Percentiles rank a stretch among this genome's conserved stretches.
Conservation (phyloP, 37 sponge, comb jelly and placozoan genomes). For the Bolinopsis microptera region DNA sequence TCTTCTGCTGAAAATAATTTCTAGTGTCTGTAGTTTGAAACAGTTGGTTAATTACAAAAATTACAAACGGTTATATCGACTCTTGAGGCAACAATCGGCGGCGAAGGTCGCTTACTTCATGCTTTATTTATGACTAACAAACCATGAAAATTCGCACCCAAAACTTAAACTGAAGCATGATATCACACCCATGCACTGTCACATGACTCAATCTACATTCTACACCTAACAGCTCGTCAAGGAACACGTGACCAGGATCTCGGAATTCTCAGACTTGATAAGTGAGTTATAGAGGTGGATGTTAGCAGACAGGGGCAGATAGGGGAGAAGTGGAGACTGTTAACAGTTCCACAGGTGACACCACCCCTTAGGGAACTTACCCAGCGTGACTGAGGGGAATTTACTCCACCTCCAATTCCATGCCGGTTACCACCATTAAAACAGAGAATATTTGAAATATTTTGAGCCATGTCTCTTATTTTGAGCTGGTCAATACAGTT, state of each 20-base stretch:
- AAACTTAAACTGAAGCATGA: not conserved
- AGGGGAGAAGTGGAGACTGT: not conserved
- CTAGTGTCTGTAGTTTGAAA: not conserved
- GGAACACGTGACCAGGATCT: not conserved
- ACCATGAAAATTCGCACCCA: not conserved
- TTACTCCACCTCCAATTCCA: not conserved
- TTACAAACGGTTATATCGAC: too few relatives aligned
- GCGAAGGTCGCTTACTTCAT: not conserved
- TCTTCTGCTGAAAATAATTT: not conserved
- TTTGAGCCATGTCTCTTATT: too few relatives aligned
- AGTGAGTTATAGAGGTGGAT: not conserved
- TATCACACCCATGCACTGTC: not conserved
- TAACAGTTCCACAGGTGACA: not conserved
- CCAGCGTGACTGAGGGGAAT: not conserved
- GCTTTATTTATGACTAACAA: not conserved
- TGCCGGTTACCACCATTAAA: not conserved
- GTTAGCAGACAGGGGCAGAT: not conserved
- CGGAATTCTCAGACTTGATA: not conserved
- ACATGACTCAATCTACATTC: too few relatives aligned
- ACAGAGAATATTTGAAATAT: too few relatives aligned
- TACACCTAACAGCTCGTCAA: too few relatives aligned
- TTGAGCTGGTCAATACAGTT: too few relatives aligned
- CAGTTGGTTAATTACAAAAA: too few relatives aligned
- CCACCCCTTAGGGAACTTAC: not conserved
- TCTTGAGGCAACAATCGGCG: too few relatives aligned